Evolutionary conservation across 2,797 vertebrate species (phyloP), one percentile per base, ranked within the genome.

Genomic region (Acridotheres tristis): DNA sequence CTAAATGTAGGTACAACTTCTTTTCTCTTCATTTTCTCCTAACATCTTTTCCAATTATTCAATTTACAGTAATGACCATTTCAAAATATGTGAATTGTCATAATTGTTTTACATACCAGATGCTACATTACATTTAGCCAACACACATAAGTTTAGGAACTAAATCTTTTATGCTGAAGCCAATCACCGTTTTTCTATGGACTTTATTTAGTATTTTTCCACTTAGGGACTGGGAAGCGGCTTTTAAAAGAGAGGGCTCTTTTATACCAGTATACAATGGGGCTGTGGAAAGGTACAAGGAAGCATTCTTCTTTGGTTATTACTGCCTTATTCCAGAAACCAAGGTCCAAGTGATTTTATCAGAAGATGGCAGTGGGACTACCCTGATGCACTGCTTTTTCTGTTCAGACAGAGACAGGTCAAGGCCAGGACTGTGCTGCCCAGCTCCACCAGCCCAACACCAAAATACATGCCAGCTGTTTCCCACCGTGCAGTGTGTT

Each of bases 81-180:
- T 82, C 67, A 78, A 96, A 95, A 79, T 65, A 92, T 7, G 71
- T 23, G 42, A 66, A 71, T 59, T 84, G 77, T 84, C 90, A 73
- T 34, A 36, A 92, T 53, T 34, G 20, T 67, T 88, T 81, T 43
- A 81, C 45, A 43, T 67, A 84, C 43, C 90, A 90, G 59, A 90
- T 82, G 77, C 88, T 59, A 45, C 50, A 36, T 17, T 67, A 72
- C 66, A 59, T 78, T 90, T 84, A 78, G 71, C 73, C 55, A 94
- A 85, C 18, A 78, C 51, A 30, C 12, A 8, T 26, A 82, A 82
- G 20, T 57, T 76, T 47, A 77, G 40, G n/a, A 82, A 82, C 23
- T 30, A 54, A 54, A 62, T 66, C 23, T 85, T 63, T 78, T 34
- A 47, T 10, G n/a, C 0, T 88, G 68, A 92, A 93, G 57, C 19